phyloP scores from a whole-genome alignment of 2,888 invertebrate species.

The Halictus quadricinctus region DNA sequence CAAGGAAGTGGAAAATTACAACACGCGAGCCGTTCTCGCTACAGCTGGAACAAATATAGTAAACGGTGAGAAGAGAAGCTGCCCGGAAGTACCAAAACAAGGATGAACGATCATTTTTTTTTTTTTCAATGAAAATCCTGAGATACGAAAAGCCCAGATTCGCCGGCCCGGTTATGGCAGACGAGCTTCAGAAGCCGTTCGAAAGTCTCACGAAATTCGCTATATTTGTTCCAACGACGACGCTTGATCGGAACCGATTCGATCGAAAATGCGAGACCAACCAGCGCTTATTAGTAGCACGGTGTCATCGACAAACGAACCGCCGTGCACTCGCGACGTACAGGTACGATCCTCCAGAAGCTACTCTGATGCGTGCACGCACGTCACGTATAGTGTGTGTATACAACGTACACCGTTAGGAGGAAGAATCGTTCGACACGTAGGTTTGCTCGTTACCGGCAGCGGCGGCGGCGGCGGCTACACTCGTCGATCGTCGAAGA shows the following conservation, averaged over 20 bases:
- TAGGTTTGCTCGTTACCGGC: slow-evolving; percentile 57
- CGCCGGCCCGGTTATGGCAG: neutral
- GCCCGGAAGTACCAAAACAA: neutral
- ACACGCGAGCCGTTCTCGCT: neutral
- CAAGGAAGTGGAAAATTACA: neutral
- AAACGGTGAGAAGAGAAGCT: neutral
- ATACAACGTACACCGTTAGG: slow-evolving; percentile 72
- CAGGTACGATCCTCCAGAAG: slow-evolving; percentile 32
- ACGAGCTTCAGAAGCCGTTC: neutral
- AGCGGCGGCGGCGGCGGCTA: slow-evolving; percentile 6
- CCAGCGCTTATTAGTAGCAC: slow-evolving; percentile 48
- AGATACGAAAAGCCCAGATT: neutral
- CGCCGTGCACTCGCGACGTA: slow-evolving; percentile 49
- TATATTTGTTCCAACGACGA: slow-evolving; percentile 3
- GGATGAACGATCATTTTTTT: neutral
- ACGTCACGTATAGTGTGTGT: slow-evolving; percentile 64
- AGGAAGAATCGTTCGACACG: slow-evolving; percentile 55
- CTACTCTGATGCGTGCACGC: slow-evolving; percentile 54
- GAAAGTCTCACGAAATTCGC: neutral
- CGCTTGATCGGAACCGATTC: slow-evolving; percentile 38
- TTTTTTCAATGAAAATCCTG: neutral
- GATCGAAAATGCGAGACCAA: slow-evolving; percentile 38
- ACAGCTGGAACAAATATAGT: neutral
- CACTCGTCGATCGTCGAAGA: slow-evolving; percentile 41
- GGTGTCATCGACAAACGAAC: slow-evolving; percentile 53